Percentiles rank a stretch among this genome's conserved stretches.
Conservation (phyloP, 2,888 invertebrate genomes). For the Balanococcus diminutus region DNA sequence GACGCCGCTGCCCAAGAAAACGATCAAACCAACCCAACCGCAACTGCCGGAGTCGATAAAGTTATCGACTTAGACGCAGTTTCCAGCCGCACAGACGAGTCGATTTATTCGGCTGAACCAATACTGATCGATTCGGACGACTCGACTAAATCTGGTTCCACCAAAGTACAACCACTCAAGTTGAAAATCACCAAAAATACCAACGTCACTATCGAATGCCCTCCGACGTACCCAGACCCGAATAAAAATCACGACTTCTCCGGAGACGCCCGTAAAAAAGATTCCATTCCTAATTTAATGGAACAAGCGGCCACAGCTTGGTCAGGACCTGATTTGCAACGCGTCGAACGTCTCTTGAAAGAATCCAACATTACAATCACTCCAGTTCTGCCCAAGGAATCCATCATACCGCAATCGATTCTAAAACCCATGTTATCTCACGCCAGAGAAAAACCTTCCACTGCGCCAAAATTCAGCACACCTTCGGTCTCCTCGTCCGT, state of each 20-base stretch:
- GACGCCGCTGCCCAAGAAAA: neutral
- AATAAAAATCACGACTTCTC: neutral
- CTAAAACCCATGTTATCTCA: constrained; percentile 6
- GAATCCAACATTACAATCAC: constrained; percentile 57
- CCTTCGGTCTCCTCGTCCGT: neutral
- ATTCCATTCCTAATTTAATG: neutral
- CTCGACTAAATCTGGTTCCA: neutral
- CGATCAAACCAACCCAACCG: neutral
- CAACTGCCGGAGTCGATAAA: neutral
- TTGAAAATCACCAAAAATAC: constrained; percentile 47
- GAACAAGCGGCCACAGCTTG: constrained; percentile 33
- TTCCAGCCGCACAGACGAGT: neutral
- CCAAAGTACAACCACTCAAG: constrained; percentile 31
- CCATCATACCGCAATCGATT: neutral
- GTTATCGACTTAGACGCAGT: neutral
- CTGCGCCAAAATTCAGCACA: neutral
- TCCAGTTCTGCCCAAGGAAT: constrained; percentile 46
- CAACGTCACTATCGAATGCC: constrained; percentile 36
- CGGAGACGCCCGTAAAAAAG: constrained; percentile 40
- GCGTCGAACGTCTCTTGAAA: constrained; percentile 56
- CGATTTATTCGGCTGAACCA: neutral
- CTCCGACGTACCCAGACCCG: neutral
- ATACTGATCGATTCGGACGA: neutral
- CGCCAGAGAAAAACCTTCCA: constrained; percentile 1
- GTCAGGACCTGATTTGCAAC: constrained; percentile 46